Evolutionary conservation across 2,113 vertebrate species (phyloP).

Genomic region (Alethe diademata): DNA sequence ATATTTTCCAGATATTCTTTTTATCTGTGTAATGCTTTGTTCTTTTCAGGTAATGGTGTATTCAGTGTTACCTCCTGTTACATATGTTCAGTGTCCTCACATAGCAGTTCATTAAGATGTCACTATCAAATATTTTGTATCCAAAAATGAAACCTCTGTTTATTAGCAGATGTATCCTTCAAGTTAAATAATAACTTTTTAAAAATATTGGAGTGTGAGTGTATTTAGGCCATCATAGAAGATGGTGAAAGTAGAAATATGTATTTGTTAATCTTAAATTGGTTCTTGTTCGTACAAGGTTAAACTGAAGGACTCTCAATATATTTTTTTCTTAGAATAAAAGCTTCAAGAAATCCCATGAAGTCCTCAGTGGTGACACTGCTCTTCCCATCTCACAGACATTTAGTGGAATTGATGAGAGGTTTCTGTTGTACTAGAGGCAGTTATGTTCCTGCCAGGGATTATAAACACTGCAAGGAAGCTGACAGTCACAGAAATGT

Average conservation of each 20-base stretch:
- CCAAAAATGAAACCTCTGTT: neutral
- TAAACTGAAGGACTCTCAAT: neutral
- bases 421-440: neutral
- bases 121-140: neutral
- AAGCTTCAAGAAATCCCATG: neutral
- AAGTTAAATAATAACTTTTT: neutral
- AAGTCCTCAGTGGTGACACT: fast-evolving
- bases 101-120: neutral
- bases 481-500: neutral
- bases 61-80: neutral
- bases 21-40: neutral
- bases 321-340: neutral
- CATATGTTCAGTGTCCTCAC: neutral
- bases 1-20: neutral
- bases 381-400: neutral
- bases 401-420: neutral
- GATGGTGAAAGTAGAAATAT: neutral
- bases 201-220: neutral
- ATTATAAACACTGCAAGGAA: neutral
- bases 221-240: neutral
- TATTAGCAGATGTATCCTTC: neutral
- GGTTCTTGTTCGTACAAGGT: neutral
- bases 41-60: neutral
- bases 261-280: neutral
- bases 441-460: neutral